Conservation (phyloP, 1,140 invertebrate genomes). For the Drosophila micromelanica region DNA sequence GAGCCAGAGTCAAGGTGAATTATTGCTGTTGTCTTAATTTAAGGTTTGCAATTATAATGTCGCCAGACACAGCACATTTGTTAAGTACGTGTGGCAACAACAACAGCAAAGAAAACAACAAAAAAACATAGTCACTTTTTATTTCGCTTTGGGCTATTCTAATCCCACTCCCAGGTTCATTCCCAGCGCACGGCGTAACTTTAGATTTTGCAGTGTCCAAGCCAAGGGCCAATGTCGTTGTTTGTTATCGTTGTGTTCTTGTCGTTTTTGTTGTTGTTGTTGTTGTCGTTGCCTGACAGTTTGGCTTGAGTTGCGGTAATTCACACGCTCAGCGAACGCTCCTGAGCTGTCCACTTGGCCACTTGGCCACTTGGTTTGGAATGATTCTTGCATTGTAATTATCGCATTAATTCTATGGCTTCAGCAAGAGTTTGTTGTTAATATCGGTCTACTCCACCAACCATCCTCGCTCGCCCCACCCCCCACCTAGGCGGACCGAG, state of each 20-base stretch:
- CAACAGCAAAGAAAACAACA: constrained; percentile 8
- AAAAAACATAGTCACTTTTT: constrained; percentile 13
- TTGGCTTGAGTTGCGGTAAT: constrained; percentile 37
- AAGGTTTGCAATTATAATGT: too few relatives aligned
- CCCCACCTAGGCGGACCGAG: background rate
- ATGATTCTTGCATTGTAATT: constrained; percentile 76
- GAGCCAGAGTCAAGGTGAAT: background rate
- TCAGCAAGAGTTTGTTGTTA: constrained; percentile 33
- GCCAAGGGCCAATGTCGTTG: constrained; percentile 3
- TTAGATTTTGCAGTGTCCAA: constrained; percentile 31
- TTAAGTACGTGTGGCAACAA: constrained; percentile 32
- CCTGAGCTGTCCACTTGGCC: constrained; percentile 2
- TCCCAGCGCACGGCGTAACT: constrained; percentile 30
- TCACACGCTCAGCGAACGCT: constrained; percentile 34
- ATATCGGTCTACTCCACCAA: background rate
- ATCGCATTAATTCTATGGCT: constrained; percentile 76
- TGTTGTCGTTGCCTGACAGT: constrained; percentile 18
- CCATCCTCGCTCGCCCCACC: too few relatives aligned
- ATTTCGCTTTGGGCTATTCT: constrained; percentile 33
- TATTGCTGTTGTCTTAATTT: background rate
- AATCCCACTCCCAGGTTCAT: constrained; percentile 21
- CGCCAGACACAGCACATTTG: constrained; percentile 14
- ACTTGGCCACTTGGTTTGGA: constrained; percentile 29
- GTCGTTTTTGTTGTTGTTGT: background rate
- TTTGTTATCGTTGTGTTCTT: background rate